Percentiles rank a stretch among this genome's conserved stretches.
These are phyloP conservation scores for Vidua chalybeata DNA, from an alignment of 2,113 vertebrate genomes.

Conservation along the genomic window DNA sequence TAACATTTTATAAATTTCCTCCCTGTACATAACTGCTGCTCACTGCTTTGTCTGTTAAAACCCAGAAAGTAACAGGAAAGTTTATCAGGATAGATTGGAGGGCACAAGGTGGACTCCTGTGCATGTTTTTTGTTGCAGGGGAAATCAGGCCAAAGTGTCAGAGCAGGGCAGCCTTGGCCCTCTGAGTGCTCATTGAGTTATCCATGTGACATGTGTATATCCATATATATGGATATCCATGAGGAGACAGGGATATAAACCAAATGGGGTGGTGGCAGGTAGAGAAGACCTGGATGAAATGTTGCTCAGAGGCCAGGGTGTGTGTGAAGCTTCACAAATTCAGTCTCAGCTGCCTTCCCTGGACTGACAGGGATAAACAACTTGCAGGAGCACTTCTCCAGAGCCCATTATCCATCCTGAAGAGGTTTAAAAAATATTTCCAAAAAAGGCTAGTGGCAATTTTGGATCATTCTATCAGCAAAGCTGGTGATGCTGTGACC, in stretches of 20 bases:
- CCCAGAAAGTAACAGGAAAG: fast-evolving
- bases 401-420: fast-evolving
- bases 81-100: background rate
- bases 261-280: background rate
- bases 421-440: background rate
- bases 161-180: background rate
- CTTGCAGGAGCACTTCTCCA: background rate
- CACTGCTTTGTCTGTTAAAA: background rate
- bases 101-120: no score
- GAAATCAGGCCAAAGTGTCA: background rate
- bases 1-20: slow-evolving; percentile 27
- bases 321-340: background rate
- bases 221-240: background rate
- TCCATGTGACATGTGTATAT: background rate
- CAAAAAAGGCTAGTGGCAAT: background rate
- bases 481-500: background rate
- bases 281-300: background rate
- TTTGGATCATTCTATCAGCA: background rate
- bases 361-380: fast-evolving
- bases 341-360: background rate
- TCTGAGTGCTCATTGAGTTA: background rate
- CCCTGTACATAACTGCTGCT: background rate
- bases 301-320: background rate
- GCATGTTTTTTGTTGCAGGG: background rate
- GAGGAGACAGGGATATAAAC: background rate